A percentile compares a stretch with the other conserved stretches of the same genome.
Evolutionary conservation across 2,888 invertebrate species (phyloP).

Genomic region (Pyrrhosoma nymphula): DNA sequence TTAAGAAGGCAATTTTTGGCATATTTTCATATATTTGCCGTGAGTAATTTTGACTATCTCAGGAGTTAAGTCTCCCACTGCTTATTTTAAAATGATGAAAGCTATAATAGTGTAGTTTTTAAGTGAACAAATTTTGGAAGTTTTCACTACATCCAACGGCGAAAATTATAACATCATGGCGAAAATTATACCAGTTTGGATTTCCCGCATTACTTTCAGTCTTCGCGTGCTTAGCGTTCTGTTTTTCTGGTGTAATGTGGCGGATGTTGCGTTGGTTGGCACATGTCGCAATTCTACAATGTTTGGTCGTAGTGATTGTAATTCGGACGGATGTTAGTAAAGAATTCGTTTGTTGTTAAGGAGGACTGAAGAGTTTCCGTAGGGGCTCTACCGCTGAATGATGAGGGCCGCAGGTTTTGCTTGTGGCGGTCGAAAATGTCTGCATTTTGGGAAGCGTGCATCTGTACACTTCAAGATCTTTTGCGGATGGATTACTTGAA

Average conservation of each 20-base stretch:
- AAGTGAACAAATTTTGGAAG: too few species aligned
- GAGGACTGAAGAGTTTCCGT: background rate
- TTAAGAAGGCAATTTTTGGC: too few species aligned
- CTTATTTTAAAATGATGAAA: background rate
- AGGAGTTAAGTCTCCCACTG: background rate
- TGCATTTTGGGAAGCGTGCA: background rate
- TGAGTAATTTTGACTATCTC: background rate
- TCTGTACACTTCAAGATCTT: background rate
- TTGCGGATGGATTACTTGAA: background rate
- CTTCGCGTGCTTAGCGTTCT: conserved; percentile 24
- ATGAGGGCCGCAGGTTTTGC: background rate
- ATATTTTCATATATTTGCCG: background rate
- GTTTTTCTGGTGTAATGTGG: background rate
- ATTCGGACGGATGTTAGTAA: background rate
- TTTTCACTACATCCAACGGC: too few species aligned
- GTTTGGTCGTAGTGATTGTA: background rate
- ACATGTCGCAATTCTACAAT: background rate
- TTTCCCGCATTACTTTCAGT: background rate
- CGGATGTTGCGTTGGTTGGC: background rate
- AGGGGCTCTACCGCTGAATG: background rate
- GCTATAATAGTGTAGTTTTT: too few species aligned
- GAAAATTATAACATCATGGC: background rate
- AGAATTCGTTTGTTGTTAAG: background rate
- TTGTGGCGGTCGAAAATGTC: background rate
- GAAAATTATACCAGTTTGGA: background rate